These are phyloP conservation scores for Hiodon alosoides DNA, from an alignment of 2,113 vertebrate genomes.

Conservation along the genomic window DNA sequence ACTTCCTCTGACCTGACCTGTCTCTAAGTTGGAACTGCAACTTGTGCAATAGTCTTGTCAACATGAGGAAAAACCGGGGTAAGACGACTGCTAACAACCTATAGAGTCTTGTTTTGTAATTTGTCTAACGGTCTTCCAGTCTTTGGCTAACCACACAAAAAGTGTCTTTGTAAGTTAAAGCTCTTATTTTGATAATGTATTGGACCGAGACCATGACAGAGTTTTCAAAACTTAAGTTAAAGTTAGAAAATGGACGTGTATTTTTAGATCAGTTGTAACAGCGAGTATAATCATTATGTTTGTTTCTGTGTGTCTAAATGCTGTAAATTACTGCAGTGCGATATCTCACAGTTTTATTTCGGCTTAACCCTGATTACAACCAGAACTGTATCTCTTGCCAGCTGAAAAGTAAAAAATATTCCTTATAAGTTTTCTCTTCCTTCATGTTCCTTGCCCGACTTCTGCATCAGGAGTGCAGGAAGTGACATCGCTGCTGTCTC, in stretches of 20 bases:
- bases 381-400: constrained; percentile 19
- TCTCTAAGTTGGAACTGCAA: too few relatives aligned
- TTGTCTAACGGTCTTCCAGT: too few relatives aligned
- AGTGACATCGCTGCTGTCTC: constrained; percentile 60
- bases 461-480: constrained; percentile 59
- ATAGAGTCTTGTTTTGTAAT: too few relatives aligned
- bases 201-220: too few relatives aligned
- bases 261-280: constrained; percentile 31
- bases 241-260: constrained; percentile 8
- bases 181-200: too few relatives aligned
- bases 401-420: constrained; percentile 1
- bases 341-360: constrained; percentile 5
- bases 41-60: too few relatives aligned
- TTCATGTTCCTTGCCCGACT: constrained; percentile 37
- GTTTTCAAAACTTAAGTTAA: too few relatives aligned
- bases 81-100: too few relatives aligned
- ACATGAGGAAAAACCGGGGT: too few relatives aligned
- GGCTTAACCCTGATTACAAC: constrained; percentile 27
- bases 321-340: neutral
- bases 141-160: too few relatives aligned
- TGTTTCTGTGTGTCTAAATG: constrained; percentile 20
- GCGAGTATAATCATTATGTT: neutral
- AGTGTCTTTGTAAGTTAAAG: too few relatives aligned
- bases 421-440: neutral
- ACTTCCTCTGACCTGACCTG: neutral